These are phyloP conservation scores for Drosophila putrida DNA, from an alignment of 2,888 invertebrate genomes.

Conservation along the genomic window DNA sequence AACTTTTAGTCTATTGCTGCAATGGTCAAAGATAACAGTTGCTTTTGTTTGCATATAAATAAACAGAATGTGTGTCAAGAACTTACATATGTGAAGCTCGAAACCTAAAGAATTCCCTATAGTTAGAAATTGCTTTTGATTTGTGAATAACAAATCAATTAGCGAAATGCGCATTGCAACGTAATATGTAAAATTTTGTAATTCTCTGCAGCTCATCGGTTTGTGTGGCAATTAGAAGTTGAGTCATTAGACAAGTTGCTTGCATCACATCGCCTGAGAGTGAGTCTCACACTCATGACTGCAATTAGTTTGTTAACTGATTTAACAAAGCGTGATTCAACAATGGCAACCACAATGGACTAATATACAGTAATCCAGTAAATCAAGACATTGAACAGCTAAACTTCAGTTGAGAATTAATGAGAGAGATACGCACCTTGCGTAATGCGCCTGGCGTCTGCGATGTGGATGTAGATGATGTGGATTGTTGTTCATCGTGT, in stretches of 20 bases:
- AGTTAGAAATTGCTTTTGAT: neutral
- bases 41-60: no score
- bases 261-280: neutral
- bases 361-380: neutral
- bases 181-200: neutral
- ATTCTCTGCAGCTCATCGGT: neutral
- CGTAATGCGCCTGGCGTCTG: slow-evolving; percentile 86
- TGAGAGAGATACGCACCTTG: slow-evolving; percentile 76
- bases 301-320: slow-evolving; percentile 13
- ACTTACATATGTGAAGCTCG: neutral
- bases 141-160: slow-evolving; percentile 5
- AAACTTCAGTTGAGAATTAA: neutral
- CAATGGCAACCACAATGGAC: neutral
- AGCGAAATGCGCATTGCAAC: slow-evolving; percentile 7
- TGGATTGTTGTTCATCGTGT: slow-evolving; percentile 86
- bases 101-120: neutral
- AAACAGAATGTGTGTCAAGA: no score
- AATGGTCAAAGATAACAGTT: no score
- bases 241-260: neutral
- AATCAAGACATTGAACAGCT: slow-evolving; percentile 2
- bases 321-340: slow-evolving; percentile 7
- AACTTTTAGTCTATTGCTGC: no score
- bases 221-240: neutral
- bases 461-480: slow-evolving; percentile 69
- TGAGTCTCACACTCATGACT: slow-evolving; percentile 3